Conservation (phyloP, 2,888 invertebrate species). For the Oeneis ivallda region DNA sequence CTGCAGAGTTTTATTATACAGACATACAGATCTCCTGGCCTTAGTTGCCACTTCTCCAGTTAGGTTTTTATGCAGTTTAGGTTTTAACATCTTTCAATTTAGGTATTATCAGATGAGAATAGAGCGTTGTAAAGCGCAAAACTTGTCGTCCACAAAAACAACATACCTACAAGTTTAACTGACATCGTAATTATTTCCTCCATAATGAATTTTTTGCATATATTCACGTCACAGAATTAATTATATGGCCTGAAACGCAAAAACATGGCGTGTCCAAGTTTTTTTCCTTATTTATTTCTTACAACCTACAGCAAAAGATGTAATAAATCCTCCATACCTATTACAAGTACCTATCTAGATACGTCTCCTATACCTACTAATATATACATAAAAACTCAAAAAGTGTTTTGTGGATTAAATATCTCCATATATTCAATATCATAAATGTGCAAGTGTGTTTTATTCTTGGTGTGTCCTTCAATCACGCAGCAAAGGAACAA, state of each 20-base stretch:
- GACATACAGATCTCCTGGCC: too few species aligned
- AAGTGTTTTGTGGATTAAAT: too few species aligned
- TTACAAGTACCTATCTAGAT: neutral
- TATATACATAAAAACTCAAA: too few species aligned
- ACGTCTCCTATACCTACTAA: neutral
- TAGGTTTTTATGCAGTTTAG: too few species aligned
- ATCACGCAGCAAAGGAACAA: too few species aligned
- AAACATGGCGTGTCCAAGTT: conserved; percentile 25
- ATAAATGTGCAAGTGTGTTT: too few species aligned
- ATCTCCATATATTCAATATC: too few species aligned
- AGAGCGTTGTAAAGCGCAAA: neutral
- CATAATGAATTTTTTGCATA: conserved; percentile 29
- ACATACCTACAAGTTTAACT: neutral
- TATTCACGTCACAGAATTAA: conserved; percentile 30
- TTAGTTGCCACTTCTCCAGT: too few species aligned
- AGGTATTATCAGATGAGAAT: neutral
- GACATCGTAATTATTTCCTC: conserved; percentile 23
- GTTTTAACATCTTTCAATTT: too few species aligned
- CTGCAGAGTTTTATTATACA: too few species aligned
- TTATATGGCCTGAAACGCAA: conserved; percentile 31
- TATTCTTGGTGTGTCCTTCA: too few species aligned
- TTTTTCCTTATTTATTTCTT: conserved; percentile 27
- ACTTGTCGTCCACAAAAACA: conserved; percentile 6
- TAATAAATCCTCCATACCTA: conserved; percentile 11
- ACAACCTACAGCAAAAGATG: conserved; percentile 2